Percentiles rank a stretch among this genome's conserved stretches.
Conservation (phyloP, 2,797 vertebrate species). For the Pseudochromis fuscus region DNA sequence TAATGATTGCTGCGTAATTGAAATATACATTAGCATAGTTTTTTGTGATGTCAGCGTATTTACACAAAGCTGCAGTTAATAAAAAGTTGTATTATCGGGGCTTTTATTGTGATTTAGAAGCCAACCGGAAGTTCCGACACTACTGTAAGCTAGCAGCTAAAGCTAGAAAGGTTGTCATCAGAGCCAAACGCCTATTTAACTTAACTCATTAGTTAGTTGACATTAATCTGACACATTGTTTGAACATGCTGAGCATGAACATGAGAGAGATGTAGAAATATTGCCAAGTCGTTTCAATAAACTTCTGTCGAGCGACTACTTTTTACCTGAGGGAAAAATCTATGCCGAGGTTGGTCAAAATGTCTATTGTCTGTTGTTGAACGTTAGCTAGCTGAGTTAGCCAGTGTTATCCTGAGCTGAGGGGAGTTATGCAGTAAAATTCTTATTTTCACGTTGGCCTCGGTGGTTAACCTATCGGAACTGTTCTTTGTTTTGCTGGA, state of each 20-base stretch:
- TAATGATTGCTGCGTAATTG: not conserved
- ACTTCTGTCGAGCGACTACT: constrained; percentile 57
- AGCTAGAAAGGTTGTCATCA: constrained; percentile 60
- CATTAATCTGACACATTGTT: not conserved
- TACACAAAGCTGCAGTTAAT: too few species aligned
- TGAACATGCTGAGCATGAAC: not conserved
- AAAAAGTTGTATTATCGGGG: not conserved
- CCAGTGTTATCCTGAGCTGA: not conserved
- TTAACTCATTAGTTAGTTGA: constrained; percentile 26
- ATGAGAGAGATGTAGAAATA: constrained; percentile 23
- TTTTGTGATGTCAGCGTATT: not conserved
- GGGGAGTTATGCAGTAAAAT: not conserved
- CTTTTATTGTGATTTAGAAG: constrained; percentile 66
- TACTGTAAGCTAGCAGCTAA: constrained; percentile 37
- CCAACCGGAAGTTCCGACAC: constrained; percentile 67
- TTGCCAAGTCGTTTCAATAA: constrained; percentile 34
- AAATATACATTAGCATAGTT: not conserved
- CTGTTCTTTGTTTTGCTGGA: not conserved
- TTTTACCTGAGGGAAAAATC: constrained; percentile 62
- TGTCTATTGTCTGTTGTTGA: constrained; percentile 74
- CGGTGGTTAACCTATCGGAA: not conserved
- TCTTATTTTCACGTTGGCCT: not conserved
- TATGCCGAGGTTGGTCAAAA: constrained; percentile 78
- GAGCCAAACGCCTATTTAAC: constrained; percentile 39
- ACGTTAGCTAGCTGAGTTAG: constrained; percentile 67